Evolutionary conservation across 2,113 vertebrate species (phyloP), one percentile per base, ranked within the genome.

Genomic region (Gambusia affinis): DNA sequence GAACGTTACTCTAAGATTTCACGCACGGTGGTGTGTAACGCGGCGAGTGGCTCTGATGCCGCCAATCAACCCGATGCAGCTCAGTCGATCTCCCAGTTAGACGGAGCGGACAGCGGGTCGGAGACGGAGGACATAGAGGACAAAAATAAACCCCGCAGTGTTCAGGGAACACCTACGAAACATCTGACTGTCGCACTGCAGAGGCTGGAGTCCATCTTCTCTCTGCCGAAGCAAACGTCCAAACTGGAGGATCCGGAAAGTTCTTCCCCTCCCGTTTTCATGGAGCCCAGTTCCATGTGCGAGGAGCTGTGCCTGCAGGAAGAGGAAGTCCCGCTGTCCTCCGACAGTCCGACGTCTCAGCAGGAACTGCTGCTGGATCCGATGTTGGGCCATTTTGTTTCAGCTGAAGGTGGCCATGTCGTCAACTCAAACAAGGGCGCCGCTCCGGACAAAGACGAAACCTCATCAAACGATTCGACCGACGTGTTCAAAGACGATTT

Each of bases 81-180:
- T 0, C 87, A 91, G 60, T 81, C 94, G 1, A 92, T 97, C 47
- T 91, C 95, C 4, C 97, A 98, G 87, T 88, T 98, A 65, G 97
- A 98, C 0, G 97, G 97, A 2, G 95, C 95, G 0, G 96, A 97
- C 0, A 95, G 96, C 0, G 95, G 95, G 42, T 95, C 95, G 0
- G 96, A 97, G 77, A 96, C 95, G 0, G 96, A 96, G 14, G 84
- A 83, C n/a, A 87, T 84, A 1, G 93, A 93, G 70, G 85, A 84
- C 42, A 67, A 79, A 44, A 28, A 33, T 29, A 35, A 30, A 51
- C 42, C 27, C 65, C 67, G 64, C 5, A 15, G 67, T 19, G 77
- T 85, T 51, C 82, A 82, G 33, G 91, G 84, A n/a, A 87, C 89
- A n/a, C 87, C 80, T 3, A 89, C 87, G 42, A 92, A 89, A 68